Percentiles rank a stretch among this genome's conserved stretches.
These are phyloP conservation scores for Parnassius orleans DNA, from an alignment of 2,888 invertebrate species.

Conservation along the genomic window DNA sequence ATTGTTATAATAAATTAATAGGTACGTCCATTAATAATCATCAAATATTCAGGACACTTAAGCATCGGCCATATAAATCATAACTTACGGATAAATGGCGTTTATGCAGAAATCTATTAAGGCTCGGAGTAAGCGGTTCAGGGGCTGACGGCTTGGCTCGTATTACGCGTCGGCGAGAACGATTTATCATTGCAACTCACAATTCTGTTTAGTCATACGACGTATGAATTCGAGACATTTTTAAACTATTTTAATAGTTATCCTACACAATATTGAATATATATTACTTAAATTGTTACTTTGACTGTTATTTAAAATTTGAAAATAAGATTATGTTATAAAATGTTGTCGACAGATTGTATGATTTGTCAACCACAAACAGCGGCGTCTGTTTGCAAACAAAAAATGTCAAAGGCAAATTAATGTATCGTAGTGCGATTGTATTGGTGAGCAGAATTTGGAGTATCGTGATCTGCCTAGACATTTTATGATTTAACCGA, in stretches of 20 bases:
- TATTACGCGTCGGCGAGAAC: constrained; percentile 20
- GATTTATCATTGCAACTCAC: constrained; percentile 22
- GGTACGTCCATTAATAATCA: constrained; percentile 23
- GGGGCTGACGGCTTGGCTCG: constrained; percentile 12
- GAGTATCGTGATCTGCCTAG: too few species aligned
- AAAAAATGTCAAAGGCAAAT: too few species aligned
- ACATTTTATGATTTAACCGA: too few species aligned
- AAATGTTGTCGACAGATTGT: too few species aligned
- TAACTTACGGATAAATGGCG: constrained; percentile 23
- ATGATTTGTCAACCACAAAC: too few species aligned
- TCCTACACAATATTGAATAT: too few species aligned
- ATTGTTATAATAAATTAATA: constrained; percentile 21
- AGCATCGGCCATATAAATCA: constrained; percentile 26
- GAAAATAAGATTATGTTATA: too few species aligned
- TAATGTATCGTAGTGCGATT: too few species aligned
- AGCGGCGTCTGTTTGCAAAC: too few species aligned
- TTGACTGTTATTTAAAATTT: too few species aligned
- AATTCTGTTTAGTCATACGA: constrained; percentile 13
- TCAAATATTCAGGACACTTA: constrained; percentile 28
- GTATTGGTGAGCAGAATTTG: too few species aligned
- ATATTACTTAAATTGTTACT: too few species aligned
- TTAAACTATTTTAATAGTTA: background rate
- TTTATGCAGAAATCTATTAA: constrained; percentile 21
- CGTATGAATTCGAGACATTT: constrained; percentile 21
- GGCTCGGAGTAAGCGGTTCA: constrained; percentile 9